Conservation (phyloP, 2,888 invertebrate genomes). For the Pristionchus entomophagus region DNA sequence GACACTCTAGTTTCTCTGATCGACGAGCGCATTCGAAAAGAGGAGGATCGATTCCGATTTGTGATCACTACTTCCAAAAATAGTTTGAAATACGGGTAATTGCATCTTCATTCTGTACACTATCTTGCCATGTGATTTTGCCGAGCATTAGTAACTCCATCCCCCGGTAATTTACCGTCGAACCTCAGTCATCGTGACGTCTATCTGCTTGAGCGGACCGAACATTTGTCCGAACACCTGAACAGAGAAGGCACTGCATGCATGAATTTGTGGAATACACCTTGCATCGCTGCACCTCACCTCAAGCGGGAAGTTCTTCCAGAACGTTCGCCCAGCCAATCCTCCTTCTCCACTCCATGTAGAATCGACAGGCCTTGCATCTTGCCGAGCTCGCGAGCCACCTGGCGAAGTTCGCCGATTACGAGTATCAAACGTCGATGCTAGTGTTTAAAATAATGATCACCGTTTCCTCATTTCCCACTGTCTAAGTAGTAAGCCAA, state of each 20-base stretch:
- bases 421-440: neutral
- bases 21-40: no score
- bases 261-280: neutral
- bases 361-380: slow-evolving; percentile 16
- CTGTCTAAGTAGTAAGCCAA: no score
- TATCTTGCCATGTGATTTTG: no score
- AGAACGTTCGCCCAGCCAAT: slow-evolving; percentile 8
- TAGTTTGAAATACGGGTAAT: neutral
- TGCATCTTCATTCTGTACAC: no score
- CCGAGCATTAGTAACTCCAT: no score
- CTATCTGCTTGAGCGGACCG: neutral
- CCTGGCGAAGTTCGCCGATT: neutral
- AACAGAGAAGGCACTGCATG: neutral
- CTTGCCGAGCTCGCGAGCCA: slow-evolving; percentile 19
- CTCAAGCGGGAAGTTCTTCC: slow-evolving; percentile 4
- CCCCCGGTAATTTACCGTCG: neutral
- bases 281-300: neutral
- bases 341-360: slow-evolving; percentile 6
- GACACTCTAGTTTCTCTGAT: no score
- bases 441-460: no score
- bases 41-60: no score
- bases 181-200: neutral
- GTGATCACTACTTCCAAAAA: neutral
- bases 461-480: no score
- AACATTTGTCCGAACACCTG: neutral